Percentiles rank a stretch among this genome's conserved stretches.
Conservation (phyloP, 2,888 invertebrate species). For the Thelaira solivaga region DNA sequence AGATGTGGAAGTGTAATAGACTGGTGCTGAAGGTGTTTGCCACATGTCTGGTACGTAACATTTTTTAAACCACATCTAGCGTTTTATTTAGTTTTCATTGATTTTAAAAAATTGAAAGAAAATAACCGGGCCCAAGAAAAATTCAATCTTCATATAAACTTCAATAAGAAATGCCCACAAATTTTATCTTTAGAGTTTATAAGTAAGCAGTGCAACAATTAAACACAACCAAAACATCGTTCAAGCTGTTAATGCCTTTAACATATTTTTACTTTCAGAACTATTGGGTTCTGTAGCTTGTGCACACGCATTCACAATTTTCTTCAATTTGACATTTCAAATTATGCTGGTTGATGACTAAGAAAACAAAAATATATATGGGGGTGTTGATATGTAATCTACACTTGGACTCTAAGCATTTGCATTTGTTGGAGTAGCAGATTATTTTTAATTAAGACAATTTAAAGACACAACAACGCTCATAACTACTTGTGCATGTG, state of each 20-base stretch:
- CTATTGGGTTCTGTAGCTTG: not conserved
- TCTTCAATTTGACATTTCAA: conserved; percentile 4
- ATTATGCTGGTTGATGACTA: conserved; percentile 16
- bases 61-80: too few species aligned
- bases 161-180: too few species aligned
- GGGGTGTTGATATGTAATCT: conserved; percentile 9
- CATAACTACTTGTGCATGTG: not conserved
- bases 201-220: too few species aligned
- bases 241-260: too few species aligned
- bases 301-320: not conserved
- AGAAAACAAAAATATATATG: not conserved
- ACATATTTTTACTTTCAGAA: not conserved
- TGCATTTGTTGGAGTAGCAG: not conserved
- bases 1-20: not conserved
- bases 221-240: too few species aligned
- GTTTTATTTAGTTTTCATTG: too few species aligned
- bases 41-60: too few species aligned
- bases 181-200: too few species aligned
- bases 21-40: not conserved
- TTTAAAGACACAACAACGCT: not conserved
- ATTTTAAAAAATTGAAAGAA: too few species aligned
- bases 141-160: too few species aligned
- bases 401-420: conserved; percentile 12
- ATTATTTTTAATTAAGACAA: conserved; percentile 29
- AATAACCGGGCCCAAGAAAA: too few species aligned